Evolutionary conservation across 2,888 invertebrate genomes (phyloP), one percentile per base, ranked within the genome.

Genomic region (Drosophila monieri): DNA sequence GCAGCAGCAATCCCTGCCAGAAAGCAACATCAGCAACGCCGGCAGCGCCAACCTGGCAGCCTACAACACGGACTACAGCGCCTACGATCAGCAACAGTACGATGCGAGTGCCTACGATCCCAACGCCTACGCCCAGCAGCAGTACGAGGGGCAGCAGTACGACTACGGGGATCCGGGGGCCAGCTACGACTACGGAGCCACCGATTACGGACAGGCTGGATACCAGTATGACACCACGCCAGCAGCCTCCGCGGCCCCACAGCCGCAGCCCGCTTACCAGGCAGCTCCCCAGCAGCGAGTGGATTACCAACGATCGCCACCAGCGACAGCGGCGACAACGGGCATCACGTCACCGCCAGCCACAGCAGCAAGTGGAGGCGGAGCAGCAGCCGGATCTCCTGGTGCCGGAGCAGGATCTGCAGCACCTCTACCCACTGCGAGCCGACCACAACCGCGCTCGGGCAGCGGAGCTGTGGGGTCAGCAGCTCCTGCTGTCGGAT

Each of bases 401-500:
- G n/a, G 67, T 23, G 9, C 78, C 43, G 44, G 35, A 37, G 53
- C 61, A 14, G 71, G 32, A 32, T n/a, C 35, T 9, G 66, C 61
- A 49, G 60, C 53, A 12, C 6, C 57, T 35, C 61, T 67, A 43
- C 67, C 78, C 77, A 66, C 83, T 80, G 80, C 90, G 80, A 73
- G 91, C 91, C 89, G 89, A 74, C 54, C 73, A 77, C 90, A 91
- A 91, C 66, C 91, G 88, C 87, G 90, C 91, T 74, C 90, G 91
- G 64, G 91, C 91, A 78, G 89, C 70, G 87, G 90, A 88, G 37
- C 79, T 91, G 57, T 91, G 91, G 91, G 91, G 91, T 30, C 89
- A 88, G 49, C 89, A 90, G 66, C 73, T 89, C 35, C 88, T 76
- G 67, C 75, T 86, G 84, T 87, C 85, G 85, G 88, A 84, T 30